Percentiles rank a stretch among this genome's conserved stretches.
phyloP scores from a whole-genome alignment of 2,113 vertebrate genomes.

The Podiceps cristatus region DNA sequence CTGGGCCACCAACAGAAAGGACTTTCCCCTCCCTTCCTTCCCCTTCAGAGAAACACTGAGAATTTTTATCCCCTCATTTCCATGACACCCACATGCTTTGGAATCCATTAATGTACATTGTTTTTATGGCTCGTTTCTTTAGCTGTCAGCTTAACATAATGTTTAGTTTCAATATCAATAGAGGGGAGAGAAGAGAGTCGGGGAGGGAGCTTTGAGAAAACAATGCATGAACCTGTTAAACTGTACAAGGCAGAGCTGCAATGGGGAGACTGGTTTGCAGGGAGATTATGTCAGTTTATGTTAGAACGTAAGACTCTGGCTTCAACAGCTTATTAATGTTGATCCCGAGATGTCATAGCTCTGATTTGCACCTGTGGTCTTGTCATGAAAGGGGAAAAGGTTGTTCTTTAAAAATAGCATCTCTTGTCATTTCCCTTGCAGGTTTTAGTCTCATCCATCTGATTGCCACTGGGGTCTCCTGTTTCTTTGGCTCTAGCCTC shows the following conservation, averaged over 20 bases:
- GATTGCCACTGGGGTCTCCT: constrained; percentile 94
- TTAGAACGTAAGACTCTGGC: constrained; percentile 2
- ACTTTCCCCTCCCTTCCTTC: background rate
- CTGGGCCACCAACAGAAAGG: background rate
- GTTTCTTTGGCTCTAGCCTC: constrained; percentile 94
- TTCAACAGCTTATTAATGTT: constrained; percentile 52
- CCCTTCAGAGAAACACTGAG: constrained; percentile 20
- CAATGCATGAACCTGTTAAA: constrained; percentile 59
- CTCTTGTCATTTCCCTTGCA: constrained; percentile 60
- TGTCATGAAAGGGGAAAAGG: background rate
- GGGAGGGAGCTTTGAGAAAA: constrained; percentile 53
- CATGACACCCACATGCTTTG: constrained; percentile 46
- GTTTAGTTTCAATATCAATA: constrained; percentile 72
- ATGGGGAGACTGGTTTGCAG: constrained; percentile 14
- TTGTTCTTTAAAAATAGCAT: constrained; percentile 12
- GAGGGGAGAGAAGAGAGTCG: constrained; percentile 37
- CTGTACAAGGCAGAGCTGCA: constrained; percentile 42
- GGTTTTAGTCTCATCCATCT: constrained; percentile 95
- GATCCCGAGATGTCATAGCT: background rate
- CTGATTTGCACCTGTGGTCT: constrained; percentile 56
- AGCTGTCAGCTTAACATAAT: constrained; percentile 72
- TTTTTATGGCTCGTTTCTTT: constrained; percentile 67
- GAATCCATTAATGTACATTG: constrained; percentile 61
- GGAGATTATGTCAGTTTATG: constrained; percentile 47
- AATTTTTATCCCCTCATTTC: constrained; percentile 54